phyloP scores from a whole-genome alignment of 2,113 vertebrate genomes.

The Neogobius melanostomus region DNA sequence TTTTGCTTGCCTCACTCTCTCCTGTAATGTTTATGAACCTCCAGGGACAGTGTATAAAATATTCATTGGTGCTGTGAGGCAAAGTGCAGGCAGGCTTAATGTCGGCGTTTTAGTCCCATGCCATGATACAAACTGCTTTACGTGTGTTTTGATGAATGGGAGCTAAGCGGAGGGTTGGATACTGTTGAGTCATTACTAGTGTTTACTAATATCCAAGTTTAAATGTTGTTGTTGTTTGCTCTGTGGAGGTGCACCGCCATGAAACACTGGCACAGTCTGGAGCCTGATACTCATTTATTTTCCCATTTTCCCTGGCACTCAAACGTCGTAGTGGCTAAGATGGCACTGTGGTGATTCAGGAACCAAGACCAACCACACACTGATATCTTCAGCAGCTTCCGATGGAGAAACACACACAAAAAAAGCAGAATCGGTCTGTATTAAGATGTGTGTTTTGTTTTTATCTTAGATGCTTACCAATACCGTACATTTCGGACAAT shows the following conservation, averaged over 20 bases:
- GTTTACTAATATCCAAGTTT: slow-evolving; percentile 55
- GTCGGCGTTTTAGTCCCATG: slow-evolving; percentile 21
- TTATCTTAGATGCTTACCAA: too few species aligned
- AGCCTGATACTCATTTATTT: slow-evolving; percentile 64
- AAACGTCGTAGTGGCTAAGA: slow-evolving; percentile 35
- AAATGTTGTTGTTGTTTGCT: slow-evolving; percentile 48
- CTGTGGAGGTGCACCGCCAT: slow-evolving; percentile 44
- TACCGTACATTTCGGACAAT: too few species aligned
- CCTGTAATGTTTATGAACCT: slow-evolving; percentile 80
- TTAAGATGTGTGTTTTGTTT: too few species aligned
- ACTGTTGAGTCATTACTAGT: slow-evolving; percentile 51
- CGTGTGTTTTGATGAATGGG: slow-evolving; percentile 32
- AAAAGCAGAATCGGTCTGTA: too few species aligned
- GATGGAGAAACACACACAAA: too few species aligned
- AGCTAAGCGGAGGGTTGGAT: slow-evolving; percentile 26
- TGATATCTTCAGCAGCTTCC: neutral
- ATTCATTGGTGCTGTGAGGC: slow-evolving; percentile 81
- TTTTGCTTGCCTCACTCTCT: slow-evolving; percentile 17
- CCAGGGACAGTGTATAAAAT: slow-evolving; percentile 86
- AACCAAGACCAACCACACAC: slow-evolving; percentile 9
- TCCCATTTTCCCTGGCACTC: slow-evolving; percentile 45
- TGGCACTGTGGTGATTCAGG: slow-evolving; percentile 26
- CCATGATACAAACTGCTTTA: slow-evolving; percentile 50
- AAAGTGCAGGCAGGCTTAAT: slow-evolving; percentile 76
- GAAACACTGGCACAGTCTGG: slow-evolving; percentile 50